Evolutionary conservation across 2,888 invertebrate species (phyloP), one percentile per base, ranked within the genome.

Genomic region (Machimus atricapillus): DNA sequence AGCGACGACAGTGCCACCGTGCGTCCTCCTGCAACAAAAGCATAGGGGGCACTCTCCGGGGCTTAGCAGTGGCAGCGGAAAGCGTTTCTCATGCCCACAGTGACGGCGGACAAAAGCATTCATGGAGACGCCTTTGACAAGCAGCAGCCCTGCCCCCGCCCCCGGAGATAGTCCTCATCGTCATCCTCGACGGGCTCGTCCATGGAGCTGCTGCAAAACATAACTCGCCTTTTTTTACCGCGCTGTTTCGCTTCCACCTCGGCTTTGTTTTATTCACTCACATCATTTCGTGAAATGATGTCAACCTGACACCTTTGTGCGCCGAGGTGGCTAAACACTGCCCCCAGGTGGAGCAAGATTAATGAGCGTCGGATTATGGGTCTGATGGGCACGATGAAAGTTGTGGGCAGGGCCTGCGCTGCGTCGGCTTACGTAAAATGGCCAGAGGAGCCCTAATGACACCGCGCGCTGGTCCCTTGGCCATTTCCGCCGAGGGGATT

Each of bases 231-330:
- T 2, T 52, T 52, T 79, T 74, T 14, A 27, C 78, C 23, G 52
- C 46, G 16, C 2, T 66, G 23, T 66, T 66, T 23, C 66, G 66
- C 66, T 66, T 19, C 66, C 66, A 66, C 52, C 8, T 16, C 9
- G 31, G n/a, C 79, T 79, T 79, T 79, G 79, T 79, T 79, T 79
- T 79, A 79, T 52, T 79, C 79, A 66, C 66, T 79, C 66, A 27
- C 79, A 79, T 79, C 79, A 79, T 79, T 79, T 79, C 79, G 27
- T 79, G 79, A 56, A 79, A 79, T 79, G 79, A 79, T 79, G 79
- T 79, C 52, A 79, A 79, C 52, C 79, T 79, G 79, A 79, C 79
- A 79, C 79, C 79, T 79, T 52, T 34, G 52, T 27, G 52, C 46
- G 52, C 27, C 31, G 79, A 52, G 52, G n/a, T 79, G 52, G 79